Percentiles rank a stretch among this genome's conserved stretches.
phyloP scores from a whole-genome alignment of 2,888 invertebrate species.

The Drosophila anomelani region DNA sequence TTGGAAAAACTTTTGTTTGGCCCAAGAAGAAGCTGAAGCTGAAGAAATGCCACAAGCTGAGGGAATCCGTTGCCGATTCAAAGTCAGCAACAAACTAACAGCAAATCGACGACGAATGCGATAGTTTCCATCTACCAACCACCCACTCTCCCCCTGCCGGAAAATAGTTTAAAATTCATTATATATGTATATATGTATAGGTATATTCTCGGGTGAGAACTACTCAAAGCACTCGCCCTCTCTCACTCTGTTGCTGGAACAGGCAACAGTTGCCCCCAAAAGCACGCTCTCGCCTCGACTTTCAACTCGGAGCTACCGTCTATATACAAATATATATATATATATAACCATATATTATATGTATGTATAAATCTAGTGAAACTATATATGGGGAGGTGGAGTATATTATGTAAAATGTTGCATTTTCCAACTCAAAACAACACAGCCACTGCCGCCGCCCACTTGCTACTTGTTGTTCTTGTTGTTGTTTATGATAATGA shows the following conservation, averaged over 20 bases:
- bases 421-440: slow-evolving; percentile 52
- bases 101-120: slow-evolving; percentile 60
- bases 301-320: slow-evolving; percentile 7
- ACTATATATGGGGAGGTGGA: slow-evolving; percentile 33
- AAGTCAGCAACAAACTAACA: slow-evolving; percentile 44
- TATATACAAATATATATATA: slow-evolving; percentile 12
- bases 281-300: slow-evolving; percentile 7
- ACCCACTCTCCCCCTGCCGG: background rate
- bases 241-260: slow-evolving; percentile 2
- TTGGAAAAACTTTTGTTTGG: slow-evolving; percentile 64
- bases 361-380: slow-evolving; percentile 31
- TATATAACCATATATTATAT: slow-evolving; percentile 38
- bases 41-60: background rate
- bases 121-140: slow-evolving; percentile 65
- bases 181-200: slow-evolving; percentile 19
- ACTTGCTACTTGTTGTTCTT: slow-evolving; percentile 42
- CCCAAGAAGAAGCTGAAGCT: background rate
- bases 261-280: slow-evolving; percentile 13
- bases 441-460: slow-evolving; percentile 7
- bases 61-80: slow-evolving; percentile 25
- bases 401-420: slow-evolving; percentile 80
- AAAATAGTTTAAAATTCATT: slow-evolving; percentile 77
- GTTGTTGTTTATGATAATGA: slow-evolving; percentile 77
- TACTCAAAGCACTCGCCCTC: slow-evolving; percentile 51
- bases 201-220: slow-evolving; percentile 28